Conservation (phyloP, 2,888 invertebrate species). For the Cantharis rufa region DNA sequence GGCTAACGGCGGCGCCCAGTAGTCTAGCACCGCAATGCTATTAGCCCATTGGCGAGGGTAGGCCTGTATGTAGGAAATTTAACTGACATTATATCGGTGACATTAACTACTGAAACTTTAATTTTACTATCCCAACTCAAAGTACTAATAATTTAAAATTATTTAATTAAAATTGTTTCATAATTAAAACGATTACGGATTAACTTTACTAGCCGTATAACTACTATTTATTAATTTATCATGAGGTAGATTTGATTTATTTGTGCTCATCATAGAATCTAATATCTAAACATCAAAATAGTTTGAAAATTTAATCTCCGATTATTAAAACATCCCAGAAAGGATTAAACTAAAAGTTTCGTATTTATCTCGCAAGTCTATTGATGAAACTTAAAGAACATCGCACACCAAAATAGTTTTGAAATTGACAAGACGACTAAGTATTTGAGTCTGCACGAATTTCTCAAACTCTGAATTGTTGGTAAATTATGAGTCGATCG, state of each 20-base stretch:
- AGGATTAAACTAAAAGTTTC: neutral
- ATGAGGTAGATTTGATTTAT: neutral
- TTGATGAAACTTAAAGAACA: neutral
- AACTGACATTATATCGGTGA: neutral
- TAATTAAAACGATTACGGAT: neutral
- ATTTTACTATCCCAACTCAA: neutral
- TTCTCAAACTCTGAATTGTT: neutral
- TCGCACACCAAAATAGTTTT: neutral
- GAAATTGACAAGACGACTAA: neutral
- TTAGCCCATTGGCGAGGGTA: no score
- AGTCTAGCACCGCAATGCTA: no score
- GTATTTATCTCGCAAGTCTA: neutral
- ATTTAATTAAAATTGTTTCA: neutral
- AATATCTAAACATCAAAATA: neutral
- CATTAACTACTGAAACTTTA: neutral
- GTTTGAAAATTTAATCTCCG: neutral
- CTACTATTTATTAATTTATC: neutral
- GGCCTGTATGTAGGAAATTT: neutral
- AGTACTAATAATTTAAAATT: neutral
- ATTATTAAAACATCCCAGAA: neutral
- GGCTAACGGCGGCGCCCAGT: no score
- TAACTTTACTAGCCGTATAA: neutral
- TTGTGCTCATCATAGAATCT: neutral
- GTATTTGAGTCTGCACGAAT: no score
- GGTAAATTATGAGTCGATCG: neutral